Evolutionary conservation across 2,888 invertebrate species (phyloP).

Genomic region (Charanyca ferruginea): DNA sequence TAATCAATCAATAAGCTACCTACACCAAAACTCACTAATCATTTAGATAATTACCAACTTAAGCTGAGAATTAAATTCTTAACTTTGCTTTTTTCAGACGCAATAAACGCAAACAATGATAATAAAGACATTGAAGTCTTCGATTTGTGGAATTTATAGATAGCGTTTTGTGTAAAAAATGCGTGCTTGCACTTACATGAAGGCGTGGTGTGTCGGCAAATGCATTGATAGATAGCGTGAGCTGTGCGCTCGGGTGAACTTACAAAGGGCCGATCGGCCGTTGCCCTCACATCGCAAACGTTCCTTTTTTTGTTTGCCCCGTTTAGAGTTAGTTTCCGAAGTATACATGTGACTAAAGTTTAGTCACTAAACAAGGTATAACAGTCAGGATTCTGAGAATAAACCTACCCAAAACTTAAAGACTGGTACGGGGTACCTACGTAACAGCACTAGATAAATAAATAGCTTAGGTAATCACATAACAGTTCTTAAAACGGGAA

Average conservation of each 20-base stretch:
- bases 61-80: conserved; percentile 2
- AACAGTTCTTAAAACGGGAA: conserved; percentile 23
- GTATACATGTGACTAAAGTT: conserved; percentile 24
- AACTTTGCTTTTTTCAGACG: background rate
- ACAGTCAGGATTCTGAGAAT: conserved; percentile 6
- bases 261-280: conserved; percentile 79
- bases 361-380: conserved; percentile 14
- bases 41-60: background rate
- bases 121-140: background rate
- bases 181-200: conserved; percentile 20
- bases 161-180: conserved; percentile 29
- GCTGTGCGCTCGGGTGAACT: conserved; percentile 52
- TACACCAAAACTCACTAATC: background rate
- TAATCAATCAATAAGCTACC: background rate
- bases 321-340: conserved; percentile 68
- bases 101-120: background rate
- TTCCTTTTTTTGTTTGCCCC: conserved; percentile 71
- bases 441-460: background rate
- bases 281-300: conserved; percentile 79
- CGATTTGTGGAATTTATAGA: conserved; percentile 11
- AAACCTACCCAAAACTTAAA: background rate
- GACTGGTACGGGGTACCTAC: background rate
- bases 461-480: background rate
- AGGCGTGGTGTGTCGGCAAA: conserved; percentile 57
- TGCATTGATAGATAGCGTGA: conserved; percentile 60